Evolutionary conservation across 2,797 vertebrate species (phyloP).

Genomic region (Crenichthys baileyi): DNA sequence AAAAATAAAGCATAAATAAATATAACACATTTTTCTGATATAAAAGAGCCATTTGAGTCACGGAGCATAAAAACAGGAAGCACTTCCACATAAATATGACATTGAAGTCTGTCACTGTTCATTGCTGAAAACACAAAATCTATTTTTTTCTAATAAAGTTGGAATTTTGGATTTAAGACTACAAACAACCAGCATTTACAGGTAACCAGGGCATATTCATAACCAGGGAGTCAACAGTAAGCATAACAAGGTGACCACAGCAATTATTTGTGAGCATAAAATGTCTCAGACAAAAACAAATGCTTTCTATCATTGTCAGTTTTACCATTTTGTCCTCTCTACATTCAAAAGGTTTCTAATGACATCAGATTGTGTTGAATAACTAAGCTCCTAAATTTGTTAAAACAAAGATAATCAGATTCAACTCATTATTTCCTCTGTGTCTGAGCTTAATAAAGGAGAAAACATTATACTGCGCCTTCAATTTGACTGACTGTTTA

Average conservation of each 20-base stretch:
- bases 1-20: background rate
- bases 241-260: background rate
- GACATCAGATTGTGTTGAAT: too few species aligned
- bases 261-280: too few species aligned
- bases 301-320: too few species aligned
- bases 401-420: background rate
- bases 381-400: too few species aligned
- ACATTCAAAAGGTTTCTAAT: too few species aligned
- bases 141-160: background rate
- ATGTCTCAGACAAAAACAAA: too few species aligned
- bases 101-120: background rate
- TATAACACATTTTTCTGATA: background rate
- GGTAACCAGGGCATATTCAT: too few species aligned
- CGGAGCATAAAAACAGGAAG: background rate
- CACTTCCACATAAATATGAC: background rate
- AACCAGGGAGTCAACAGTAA: background rate
- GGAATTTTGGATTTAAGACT: background rate
- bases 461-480: background rate
- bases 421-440: background rate
- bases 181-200: background rate
- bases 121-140: background rate
- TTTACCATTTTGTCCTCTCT: too few species aligned
- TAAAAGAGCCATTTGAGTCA: background rate
- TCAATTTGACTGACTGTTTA: background rate
- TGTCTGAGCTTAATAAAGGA: background rate